Evolutionary conservation across 2,797 vertebrate species (phyloP).

Genomic region (Numenius phaeopus): DNA sequence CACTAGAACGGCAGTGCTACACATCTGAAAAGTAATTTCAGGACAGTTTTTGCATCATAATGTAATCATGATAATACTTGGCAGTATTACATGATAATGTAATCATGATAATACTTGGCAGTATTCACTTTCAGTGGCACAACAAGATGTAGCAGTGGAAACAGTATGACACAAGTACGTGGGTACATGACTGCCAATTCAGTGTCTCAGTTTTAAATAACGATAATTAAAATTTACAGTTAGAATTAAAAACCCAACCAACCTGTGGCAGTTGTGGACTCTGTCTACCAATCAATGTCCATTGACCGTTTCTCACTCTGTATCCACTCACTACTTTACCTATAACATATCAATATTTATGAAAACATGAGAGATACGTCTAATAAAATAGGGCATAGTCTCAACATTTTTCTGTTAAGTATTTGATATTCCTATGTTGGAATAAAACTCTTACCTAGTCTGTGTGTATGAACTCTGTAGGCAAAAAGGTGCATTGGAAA

Average conservation of each 20-base stretch:
- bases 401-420: background rate
- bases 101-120: background rate
- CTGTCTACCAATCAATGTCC: slow-evolving; percentile 93
- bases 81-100: background rate
- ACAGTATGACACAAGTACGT: background rate
- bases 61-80: background rate
- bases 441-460: slow-evolving; percentile 86
- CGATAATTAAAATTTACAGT: background rate
- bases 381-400: background rate
- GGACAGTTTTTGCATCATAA: background rate
- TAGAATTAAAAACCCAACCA: background rate
- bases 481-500: slow-evolving; percentile 95
- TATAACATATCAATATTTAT: slow-evolving; percentile 69
- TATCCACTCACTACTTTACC: slow-evolving; percentile 97
- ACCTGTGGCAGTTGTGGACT: slow-evolving; percentile 97
- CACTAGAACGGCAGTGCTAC: background rate
- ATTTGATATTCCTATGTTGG: background rate
- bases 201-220: background rate
- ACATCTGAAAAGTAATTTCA: background rate
- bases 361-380: background rate
- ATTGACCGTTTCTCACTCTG: slow-evolving; percentile 91
- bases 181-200: background rate
- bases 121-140: background rate
- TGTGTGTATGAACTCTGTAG: slow-evolving; percentile 96
- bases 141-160: background rate